Conservation (phyloP, 2,888 invertebrate genomes). For the Luperina testacea region DNA sequence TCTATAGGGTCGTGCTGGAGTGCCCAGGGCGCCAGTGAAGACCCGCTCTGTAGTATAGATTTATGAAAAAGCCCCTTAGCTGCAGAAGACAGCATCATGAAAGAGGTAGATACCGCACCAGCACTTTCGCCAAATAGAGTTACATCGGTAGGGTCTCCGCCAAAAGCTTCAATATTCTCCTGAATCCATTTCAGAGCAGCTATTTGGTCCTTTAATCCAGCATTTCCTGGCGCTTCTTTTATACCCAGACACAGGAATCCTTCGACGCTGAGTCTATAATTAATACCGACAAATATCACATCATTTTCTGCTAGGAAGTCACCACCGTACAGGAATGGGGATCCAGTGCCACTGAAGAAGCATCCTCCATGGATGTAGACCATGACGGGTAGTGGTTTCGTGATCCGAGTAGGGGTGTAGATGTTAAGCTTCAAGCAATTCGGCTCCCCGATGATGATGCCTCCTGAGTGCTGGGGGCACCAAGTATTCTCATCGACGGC, state of each 20-base stretch:
- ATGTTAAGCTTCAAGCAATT: conserved; percentile 85
- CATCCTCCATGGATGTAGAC: conserved; percentile 92
- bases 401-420: conserved; percentile 75
- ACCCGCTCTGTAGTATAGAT: conserved; percentile 85
- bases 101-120: conserved; percentile 84
- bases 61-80: conserved; percentile 84
- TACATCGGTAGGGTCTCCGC: conserved; percentile 83
- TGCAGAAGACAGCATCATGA: conserved; percentile 79
- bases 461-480: conserved; percentile 81
- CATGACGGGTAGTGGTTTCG: conserved; percentile 89
- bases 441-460: conserved; percentile 77
- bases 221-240: conserved; percentile 91
- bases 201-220: conserved; percentile 90
- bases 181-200: conserved; percentile 85
- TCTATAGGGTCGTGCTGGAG: conserved; percentile 82
- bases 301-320: conserved; percentile 90
- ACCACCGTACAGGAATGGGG: conserved; percentile 90
- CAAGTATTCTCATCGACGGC: conserved; percentile 83
- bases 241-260: conserved; percentile 92
- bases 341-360: conserved; percentile 90
- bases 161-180: conserved; percentile 82
- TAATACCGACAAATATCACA: conserved; percentile 90
- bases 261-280: conserved; percentile 90
- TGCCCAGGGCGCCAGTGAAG: conserved; percentile 83
- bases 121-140: conserved; percentile 88